These are phyloP conservation scores for Myxocyprinus asiaticus DNA, from an alignment of 2,113 vertebrate species.

Conservation along the genomic window DNA sequence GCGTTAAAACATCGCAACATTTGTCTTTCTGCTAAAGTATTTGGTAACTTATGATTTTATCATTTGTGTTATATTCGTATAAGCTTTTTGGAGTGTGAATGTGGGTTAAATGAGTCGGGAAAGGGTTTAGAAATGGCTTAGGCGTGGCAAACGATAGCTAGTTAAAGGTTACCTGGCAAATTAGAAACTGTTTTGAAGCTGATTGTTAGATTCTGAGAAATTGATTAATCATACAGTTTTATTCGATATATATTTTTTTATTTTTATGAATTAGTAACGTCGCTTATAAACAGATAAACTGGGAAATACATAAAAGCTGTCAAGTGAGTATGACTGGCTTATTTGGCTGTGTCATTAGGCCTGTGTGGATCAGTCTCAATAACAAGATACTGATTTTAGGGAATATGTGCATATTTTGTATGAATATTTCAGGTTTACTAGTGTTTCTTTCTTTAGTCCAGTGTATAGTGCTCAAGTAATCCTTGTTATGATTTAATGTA, in stretches of 20 bases:
- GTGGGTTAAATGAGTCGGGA: neutral
- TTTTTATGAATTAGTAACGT: neutral
- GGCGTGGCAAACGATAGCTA: constrained; percentile 49
- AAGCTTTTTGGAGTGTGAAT: neutral
- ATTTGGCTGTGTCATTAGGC: neutral
- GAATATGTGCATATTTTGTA: too few species aligned
- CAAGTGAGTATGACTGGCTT: neutral
- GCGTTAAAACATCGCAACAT: neutral
- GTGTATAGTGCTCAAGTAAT: too few species aligned
- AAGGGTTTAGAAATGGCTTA: constrained; percentile 26
- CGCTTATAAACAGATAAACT: neutral
- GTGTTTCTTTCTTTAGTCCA: too few species aligned
- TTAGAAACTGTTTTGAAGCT: neutral
- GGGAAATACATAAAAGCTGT: neutral
- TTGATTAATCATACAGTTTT: neutral
- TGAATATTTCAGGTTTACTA: too few species aligned
- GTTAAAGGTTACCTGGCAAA: constrained; percentile 22
- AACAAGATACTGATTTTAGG: constrained; percentile 7
- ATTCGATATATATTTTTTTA: neutral
- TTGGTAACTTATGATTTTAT: neutral
- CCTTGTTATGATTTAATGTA: too few species aligned
- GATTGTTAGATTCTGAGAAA: neutral
- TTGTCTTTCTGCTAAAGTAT: neutral
- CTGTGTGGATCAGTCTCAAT: neutral
- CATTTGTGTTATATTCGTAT: neutral